phyloP scores from a whole-genome alignment of 2,797 vertebrate species.

The Rhynchotus rufescens region DNA sequence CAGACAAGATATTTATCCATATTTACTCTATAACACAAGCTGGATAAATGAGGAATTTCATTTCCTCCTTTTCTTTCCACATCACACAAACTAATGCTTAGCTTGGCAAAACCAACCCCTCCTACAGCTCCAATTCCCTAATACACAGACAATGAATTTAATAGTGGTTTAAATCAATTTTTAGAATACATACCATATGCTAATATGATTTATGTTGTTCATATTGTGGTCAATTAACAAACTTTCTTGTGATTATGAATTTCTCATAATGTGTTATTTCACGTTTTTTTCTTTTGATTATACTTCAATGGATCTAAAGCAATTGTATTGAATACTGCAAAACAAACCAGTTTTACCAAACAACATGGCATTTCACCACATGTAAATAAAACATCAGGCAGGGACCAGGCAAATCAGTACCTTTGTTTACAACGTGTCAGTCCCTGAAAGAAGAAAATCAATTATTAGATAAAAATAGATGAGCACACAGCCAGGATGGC shows the following conservation, averaged over 20 bases:
- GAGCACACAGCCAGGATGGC: background rate
- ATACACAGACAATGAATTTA: background rate
- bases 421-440: slow-evolving; percentile 26
- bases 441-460: slow-evolving; percentile 52
- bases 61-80: background rate
- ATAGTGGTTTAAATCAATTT: slow-evolving; percentile 16
- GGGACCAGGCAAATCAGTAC: slow-evolving; percentile 26
- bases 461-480: slow-evolving; percentile 57
- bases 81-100: background rate
- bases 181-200: background rate
- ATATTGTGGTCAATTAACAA: background rate
- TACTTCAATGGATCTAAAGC: background rate
- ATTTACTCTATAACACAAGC: background rate
- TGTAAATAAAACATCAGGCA: slow-evolving; percentile 16
- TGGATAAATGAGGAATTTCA: background rate
- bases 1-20: background rate
- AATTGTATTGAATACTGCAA: background rate
- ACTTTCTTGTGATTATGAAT: background rate
- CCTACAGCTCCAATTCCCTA: background rate
- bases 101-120: background rate
- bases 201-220: background rate
- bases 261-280: background rate
- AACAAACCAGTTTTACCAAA: slow-evolving; percentile 16
- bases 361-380: background rate
- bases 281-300: background rate